A percentile compares a stretch with the other conserved stretches of the same genome.
Conservation (phyloP, 2,113 vertebrate species). For the Chionodraco myersi region DNA sequence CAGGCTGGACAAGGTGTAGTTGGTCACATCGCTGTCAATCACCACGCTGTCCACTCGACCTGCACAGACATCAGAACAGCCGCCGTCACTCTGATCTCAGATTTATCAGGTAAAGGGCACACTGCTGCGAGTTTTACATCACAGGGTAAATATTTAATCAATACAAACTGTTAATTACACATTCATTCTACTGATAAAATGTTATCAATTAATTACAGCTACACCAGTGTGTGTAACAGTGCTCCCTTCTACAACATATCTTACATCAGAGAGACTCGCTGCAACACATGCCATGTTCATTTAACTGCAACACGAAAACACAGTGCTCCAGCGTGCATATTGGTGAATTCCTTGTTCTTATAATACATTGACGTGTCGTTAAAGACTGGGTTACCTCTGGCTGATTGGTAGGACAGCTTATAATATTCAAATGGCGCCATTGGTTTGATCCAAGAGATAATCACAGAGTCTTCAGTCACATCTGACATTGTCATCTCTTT, state of each 20-base stretch:
- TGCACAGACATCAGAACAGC: slow-evolving; percentile 60
- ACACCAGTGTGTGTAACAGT: slow-evolving; percentile 11
- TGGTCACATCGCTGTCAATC: slow-evolving; percentile 88
- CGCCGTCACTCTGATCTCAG: not conserved
- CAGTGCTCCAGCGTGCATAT: not conserved
- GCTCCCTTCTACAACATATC: slow-evolving; percentile 19
- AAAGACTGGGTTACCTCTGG: slow-evolving; percentile 82
- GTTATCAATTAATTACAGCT: slow-evolving; percentile 56
- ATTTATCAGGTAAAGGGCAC: not conserved
- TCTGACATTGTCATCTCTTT: slow-evolving; percentile 89
- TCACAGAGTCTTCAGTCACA: slow-evolving; percentile 89
- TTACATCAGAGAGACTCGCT: slow-evolving; percentile 21
- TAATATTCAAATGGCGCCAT: slow-evolving; percentile 91
- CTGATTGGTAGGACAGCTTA: slow-evolving; percentile 90
- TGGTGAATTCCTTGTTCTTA: slow-evolving; percentile 13
- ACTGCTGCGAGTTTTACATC: slow-evolving; percentile 6
- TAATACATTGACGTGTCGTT: not conserved
- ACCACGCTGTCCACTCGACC: slow-evolving; percentile 90
- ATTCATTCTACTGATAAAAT: slow-evolving; percentile 51
- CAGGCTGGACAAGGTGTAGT: slow-evolving; percentile 87
- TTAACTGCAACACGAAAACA: slow-evolving; percentile 42
- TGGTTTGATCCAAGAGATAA: slow-evolving; percentile 89
- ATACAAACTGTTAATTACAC: slow-evolving; percentile 53
- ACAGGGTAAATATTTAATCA: slow-evolving; percentile 23
- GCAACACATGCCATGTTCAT: slow-evolving; percentile 60